phyloP scores from a whole-genome alignment of 2,797 vertebrate genomes.

The Vireo griseus region DNA sequence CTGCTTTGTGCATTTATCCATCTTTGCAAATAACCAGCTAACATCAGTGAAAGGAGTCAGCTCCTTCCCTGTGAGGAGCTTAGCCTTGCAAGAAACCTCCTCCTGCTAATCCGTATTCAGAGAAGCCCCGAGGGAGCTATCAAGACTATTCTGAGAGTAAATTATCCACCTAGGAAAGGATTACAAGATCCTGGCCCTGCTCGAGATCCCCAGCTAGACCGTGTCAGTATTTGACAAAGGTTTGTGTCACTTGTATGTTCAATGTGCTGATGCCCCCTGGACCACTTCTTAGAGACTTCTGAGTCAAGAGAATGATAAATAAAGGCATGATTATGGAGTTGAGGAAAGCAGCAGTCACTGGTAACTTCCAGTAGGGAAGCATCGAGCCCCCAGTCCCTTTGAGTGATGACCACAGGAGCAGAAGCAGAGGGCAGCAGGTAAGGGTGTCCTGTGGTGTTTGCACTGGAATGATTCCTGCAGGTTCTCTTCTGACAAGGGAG shows the following conservation, averaged over 20 bases:
- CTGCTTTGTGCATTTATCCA: neutral
- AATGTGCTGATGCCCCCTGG: neutral
- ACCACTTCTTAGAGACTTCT: neutral
- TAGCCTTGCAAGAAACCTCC: neutral
- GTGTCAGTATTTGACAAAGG: neutral
- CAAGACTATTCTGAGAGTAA: neutral
- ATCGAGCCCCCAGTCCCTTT: neutral
- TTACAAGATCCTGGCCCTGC: neutral
- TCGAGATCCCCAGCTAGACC: neutral
- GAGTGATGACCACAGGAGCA: neutral
- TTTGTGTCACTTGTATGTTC: neutral
- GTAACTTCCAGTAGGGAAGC: neutral
- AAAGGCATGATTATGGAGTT: neutral
- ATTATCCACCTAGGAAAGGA: neutral
- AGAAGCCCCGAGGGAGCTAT: neutral
- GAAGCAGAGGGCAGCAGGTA: neutral
- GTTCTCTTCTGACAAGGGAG: neutral
- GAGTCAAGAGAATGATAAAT: neutral
- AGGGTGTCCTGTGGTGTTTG: neutral
- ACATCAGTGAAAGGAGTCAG: neutral
- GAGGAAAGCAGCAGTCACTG: neutral
- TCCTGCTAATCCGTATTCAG: slow-evolving; percentile 1
- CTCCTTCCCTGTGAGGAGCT: neutral
- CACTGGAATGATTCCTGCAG: neutral
- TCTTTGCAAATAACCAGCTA: neutral